These are phyloP conservation scores for Callaeas wilsoni DNA, from an alignment of 2,113 vertebrate genomes.

Conservation along the genomic window DNA sequence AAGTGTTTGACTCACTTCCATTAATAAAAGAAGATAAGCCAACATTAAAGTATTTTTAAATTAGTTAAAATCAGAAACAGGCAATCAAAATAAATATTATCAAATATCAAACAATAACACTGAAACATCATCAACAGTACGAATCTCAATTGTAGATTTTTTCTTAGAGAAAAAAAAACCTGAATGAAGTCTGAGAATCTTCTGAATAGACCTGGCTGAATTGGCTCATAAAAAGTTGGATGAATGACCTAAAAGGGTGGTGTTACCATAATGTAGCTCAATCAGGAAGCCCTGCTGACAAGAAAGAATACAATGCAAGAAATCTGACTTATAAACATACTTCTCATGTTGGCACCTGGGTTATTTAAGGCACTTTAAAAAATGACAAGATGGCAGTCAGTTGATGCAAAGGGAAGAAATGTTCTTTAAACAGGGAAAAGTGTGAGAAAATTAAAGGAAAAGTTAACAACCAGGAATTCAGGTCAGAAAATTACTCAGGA, in stretches of 20 bases:
- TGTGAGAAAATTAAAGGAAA: slow-evolving; percentile 5
- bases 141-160: not conserved
- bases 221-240: not conserved
- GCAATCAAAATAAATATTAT: not conserved
- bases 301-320: not conserved
- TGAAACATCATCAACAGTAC: not conserved
- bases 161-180: not conserved
- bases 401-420: not conserved
- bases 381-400: not conserved
- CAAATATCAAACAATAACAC: not conserved
- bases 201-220: not conserved
- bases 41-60: not conserved
- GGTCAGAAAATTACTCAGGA: not conserved
- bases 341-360: not conserved
- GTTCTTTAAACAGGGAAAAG: not conserved
- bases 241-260: not conserved
- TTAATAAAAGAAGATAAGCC: not conserved
- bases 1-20: not conserved
- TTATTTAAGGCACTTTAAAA: not conserved
- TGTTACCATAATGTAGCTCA: not conserved
- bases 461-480: not conserved
- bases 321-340: not conserved
- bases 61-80: not conserved
- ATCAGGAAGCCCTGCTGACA: not conserved
- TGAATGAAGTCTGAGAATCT: not conserved